Evolutionary conservation across 2,888 invertebrate species (phyloP), one percentile per base, ranked within the genome.

Genomic region (Epinotia demarniana): DNA sequence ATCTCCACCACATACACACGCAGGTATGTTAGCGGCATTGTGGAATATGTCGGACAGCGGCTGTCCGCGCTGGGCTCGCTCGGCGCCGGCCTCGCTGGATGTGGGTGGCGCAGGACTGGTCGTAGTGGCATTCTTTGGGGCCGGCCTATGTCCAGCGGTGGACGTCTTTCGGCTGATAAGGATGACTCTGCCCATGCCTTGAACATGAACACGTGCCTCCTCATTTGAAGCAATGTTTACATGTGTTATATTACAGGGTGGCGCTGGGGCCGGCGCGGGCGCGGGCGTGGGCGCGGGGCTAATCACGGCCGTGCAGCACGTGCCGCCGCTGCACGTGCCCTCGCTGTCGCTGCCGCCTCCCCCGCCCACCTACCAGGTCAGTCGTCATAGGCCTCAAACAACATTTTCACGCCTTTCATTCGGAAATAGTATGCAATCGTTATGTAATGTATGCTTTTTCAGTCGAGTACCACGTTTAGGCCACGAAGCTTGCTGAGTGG

Each of bases 301-400:
- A 13, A 23, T 69, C 55, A 43, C 92, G 87, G 79, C 93, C 68
- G 89, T 89, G 73, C 93, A 81, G 81, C 93, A 83, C 89, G 81
- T 90, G 80, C 86, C 85, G 80, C 94, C 85, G 81, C 82, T 91
- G 61, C 90, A 90, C 83, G 90, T 91, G 77, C 85, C 86, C 78
- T 87, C 90, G 75, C 85, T 91, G 63, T 83, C 89, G 27, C 83
- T 90, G 77, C 88, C 91, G 46, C 92, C 92, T 1, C 91, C 92
- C 0, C 92, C 93, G 62, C 92, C 92, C 63, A 91, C 92, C 0
- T 92, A 92, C 85, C 93, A 93, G 91, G 91, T 88, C 69, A 49
- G 39, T 61, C n/a, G n/a, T n/a, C n/a, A n/a, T n/a, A n/a, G n/a
- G n/a, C n/a, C n/a, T n/a, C n/a, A n/a, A n/a, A n/a, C n/a, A n/a